phyloP scores from a whole-genome alignment of 2,113 vertebrate species.

The Microtus montanus region DNA sequence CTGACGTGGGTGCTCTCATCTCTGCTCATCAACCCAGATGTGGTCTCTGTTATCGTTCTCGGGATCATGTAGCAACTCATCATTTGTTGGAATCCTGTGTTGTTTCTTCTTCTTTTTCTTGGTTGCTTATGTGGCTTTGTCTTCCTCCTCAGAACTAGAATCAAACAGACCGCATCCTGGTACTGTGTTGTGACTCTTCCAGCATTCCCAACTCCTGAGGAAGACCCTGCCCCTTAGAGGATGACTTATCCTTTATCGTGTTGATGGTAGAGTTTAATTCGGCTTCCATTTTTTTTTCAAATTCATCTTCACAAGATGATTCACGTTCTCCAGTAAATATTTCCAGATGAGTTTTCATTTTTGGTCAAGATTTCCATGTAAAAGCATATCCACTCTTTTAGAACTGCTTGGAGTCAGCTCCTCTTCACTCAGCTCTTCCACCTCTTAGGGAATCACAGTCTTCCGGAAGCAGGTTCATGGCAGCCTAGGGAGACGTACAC shows the following conservation, averaged over 20 bases:
- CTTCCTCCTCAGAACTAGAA: no score
- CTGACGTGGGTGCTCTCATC: constrained; percentile 61
- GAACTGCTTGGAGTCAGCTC: constrained; percentile 84
- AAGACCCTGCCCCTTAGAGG: constrained; percentile 44
- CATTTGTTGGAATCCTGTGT: constrained; percentile 90
- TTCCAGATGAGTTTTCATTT: constrained; percentile 96
- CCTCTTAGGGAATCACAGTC: no score
- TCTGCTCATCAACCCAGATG: constrained; percentile 93
- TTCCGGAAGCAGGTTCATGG: no score
- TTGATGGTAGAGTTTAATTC: constrained; percentile 93
- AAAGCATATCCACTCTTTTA: constrained; percentile 95
- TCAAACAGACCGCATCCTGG: no score
- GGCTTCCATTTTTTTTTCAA: constrained; percentile 97
- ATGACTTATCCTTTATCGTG: constrained; percentile 91
- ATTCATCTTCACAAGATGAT: constrained; percentile 96
- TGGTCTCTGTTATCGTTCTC: constrained; percentile 95
- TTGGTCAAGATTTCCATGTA: constrained; percentile 94
- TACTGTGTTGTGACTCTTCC: no score
- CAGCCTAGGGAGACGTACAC: no score
- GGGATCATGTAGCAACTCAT: constrained; percentile 96
- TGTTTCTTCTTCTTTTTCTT: constrained; percentile 83
- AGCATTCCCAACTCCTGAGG: no score
- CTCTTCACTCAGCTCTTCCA: no score
- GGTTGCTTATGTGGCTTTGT: background rate
- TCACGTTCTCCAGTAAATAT: constrained; percentile 96